phyloP scores from a whole-genome alignment of 2,888 invertebrate species.

The Drosophila macrospina region DNA sequence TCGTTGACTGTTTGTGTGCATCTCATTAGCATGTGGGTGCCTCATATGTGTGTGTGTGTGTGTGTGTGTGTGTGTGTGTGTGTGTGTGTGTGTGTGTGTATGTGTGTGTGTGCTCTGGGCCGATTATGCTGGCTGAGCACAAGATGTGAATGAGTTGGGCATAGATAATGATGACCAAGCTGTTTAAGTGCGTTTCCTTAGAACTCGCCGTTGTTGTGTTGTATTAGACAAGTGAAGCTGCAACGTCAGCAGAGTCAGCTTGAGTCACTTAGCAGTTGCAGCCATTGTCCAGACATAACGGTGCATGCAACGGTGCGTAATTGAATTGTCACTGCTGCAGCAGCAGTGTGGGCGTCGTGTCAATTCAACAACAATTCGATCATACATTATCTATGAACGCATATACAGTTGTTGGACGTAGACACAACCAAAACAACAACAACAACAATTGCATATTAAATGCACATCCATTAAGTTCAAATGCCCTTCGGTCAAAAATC shows the following conservation, averaged over 20 bases:
- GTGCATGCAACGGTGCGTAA: conserved; percentile 59
- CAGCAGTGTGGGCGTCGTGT: not conserved
- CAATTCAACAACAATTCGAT: conserved; percentile 4
- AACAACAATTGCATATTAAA: conserved; percentile 51
- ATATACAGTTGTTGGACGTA: conserved; percentile 21
- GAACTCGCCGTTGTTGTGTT: conserved; percentile 44
- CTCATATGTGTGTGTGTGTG: conserved; percentile 5
- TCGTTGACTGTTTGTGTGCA: conserved; percentile 44
- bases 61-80: conserved; percentile 10
- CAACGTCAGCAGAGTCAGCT: conserved; percentile 38
- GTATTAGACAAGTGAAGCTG: conserved; percentile 29
- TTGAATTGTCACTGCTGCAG: conserved; percentile 55
- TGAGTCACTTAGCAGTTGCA: conserved; percentile 32
- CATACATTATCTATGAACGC: conserved; percentile 36
- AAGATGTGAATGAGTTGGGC: conserved; percentile 20
- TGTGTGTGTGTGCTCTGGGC: conserved; percentile 13
- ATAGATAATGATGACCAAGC: conserved; percentile 62
- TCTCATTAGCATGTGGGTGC: conserved; percentile 73
- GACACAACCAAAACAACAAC: too few species aligned
- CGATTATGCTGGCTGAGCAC: conserved; percentile 33
- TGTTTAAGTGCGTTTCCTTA: conserved; percentile 50
- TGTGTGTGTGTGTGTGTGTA: conserved; percentile 15
- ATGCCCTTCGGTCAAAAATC: conserved; percentile 52
- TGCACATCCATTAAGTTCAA: conserved; percentile 36
- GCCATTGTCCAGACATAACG: conserved; percentile 59